Evolutionary conservation across 2,113 vertebrate genomes (phyloP).

Genomic region (Sinocyclocheilus maitianheensis): DNA sequence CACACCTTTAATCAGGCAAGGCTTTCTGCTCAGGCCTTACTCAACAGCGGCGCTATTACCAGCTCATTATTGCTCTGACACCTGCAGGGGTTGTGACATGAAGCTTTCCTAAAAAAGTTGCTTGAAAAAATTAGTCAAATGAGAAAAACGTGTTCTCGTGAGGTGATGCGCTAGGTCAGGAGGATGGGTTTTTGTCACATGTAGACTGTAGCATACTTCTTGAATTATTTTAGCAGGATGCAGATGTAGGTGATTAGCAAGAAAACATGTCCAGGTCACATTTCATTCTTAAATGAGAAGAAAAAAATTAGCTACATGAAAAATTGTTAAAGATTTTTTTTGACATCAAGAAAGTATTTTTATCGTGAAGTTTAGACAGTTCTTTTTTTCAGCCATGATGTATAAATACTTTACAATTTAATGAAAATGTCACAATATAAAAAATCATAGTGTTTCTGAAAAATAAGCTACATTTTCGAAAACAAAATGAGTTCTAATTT

Average conservation of each 20-base stretch:
- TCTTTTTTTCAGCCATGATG: neutral
- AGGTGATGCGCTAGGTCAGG: neutral
- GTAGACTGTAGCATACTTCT: neutral
- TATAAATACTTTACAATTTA: neutral
- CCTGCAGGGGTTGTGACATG: conserved; percentile 24
- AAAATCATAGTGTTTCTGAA: neutral
- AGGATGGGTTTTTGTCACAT: neutral
- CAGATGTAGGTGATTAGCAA: neutral
- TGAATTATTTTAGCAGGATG: neutral
- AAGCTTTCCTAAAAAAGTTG: neutral
- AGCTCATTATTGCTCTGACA: conserved; percentile 21
- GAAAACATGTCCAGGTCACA: neutral
- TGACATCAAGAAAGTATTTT: neutral
- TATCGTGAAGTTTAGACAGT: neutral
- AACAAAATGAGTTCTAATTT: neutral
- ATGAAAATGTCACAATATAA: neutral
- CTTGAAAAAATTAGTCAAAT: conserved; percentile 17
- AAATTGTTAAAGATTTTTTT: too few species aligned
- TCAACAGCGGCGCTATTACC: neutral
- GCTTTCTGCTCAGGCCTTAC: conserved; percentile 9
- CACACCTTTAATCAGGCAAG: conserved; percentile 49
- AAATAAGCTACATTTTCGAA: too few species aligned
- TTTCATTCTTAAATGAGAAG: neutral
- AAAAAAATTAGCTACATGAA: neutral
- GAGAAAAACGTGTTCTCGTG: neutral